Base-by-base conservation (phyloP, 2,113 vertebrate species). In the Bufo bufo region DNA sequence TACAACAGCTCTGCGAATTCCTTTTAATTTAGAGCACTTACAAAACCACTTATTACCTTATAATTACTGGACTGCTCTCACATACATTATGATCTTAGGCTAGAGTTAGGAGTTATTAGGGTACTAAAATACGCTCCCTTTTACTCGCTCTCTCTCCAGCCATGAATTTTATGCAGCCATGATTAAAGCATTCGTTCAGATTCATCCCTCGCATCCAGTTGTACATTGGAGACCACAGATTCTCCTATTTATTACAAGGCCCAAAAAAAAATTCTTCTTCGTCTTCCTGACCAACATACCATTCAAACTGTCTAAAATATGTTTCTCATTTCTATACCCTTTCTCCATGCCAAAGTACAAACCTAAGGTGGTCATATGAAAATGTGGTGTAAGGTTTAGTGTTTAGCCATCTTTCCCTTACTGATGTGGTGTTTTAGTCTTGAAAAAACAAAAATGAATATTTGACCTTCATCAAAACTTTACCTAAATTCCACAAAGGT, bases 1-100 rank as follows among this genome's bases (percentile, higher is more conserved):
- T 95, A 94, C 90, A 94, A 92, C 93, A 93, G 91, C 92, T 93
- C 94, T 92, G 92, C 16, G 82, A 92, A 94, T 94, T 94, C 93
- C 94, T 94, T 95, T 95, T 95, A 95, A 95, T 96, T 95, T 95
- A 95, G 93, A 95, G 92, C 92, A 94, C 93, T 95, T 94, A 94
- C 89, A 92, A 91, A 91, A 94, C 91, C 93, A 93, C 95, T 95
- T 95, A 94, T 93, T 95, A 93, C 94, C 93, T 94, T 94, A 94
- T 95, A 95, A 95, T 96, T 94, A 94, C 93, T 89, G 91, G 93
- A 92, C 92, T 12, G 87, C 92, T 91, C 90, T 87, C 93, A 93
- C 94, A 92, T 93, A 94, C 93, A 93, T 94, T 95, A 95, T 88
- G 89, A 93, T 94, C 93, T 91, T 83, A 90, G 91, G 90, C 91